These are phyloP conservation scores for Candoia aspera DNA, from an alignment of 2,113 vertebrate genomes.

Conservation along the genomic window DNA sequence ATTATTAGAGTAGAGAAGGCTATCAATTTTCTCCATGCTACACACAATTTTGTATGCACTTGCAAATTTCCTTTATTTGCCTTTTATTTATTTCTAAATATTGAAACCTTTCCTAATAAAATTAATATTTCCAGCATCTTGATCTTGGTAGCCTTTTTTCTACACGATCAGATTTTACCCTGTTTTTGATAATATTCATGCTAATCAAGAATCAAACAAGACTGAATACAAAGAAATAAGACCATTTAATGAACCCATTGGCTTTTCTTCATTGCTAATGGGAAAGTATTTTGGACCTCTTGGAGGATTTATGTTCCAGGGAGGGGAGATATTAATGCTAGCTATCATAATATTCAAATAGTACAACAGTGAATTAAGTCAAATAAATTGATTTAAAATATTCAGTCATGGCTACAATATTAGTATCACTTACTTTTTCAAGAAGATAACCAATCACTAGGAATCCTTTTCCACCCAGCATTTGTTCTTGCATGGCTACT, in stretches of 20 bases:
- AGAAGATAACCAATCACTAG: slow-evolving; percentile 95
- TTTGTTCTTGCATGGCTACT: slow-evolving; percentile 98
- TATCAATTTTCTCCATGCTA: no score
- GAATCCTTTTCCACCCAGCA: slow-evolving; percentile 96
- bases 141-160: not conserved
- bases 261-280: no score
- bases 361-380: not conserved
- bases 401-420: not conserved
- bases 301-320: not conserved
- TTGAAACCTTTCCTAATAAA: no score
- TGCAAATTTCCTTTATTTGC: no score
- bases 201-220: not conserved
- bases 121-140: no score
- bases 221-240: not conserved
- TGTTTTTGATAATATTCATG: not conserved
- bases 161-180: not conserved
- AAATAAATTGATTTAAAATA: not conserved
- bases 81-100: no score
- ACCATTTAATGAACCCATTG: not conserved
- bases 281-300: not conserved
- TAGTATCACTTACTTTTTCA: slow-evolving; percentile 85
- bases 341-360: not conserved
- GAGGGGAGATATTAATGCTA: slow-evolving; percentile 5
- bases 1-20: no score
- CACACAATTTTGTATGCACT: no score